phyloP scores from a whole-genome alignment of 2,888 invertebrate genomes.

The Drosophila meridiana region DNA sequence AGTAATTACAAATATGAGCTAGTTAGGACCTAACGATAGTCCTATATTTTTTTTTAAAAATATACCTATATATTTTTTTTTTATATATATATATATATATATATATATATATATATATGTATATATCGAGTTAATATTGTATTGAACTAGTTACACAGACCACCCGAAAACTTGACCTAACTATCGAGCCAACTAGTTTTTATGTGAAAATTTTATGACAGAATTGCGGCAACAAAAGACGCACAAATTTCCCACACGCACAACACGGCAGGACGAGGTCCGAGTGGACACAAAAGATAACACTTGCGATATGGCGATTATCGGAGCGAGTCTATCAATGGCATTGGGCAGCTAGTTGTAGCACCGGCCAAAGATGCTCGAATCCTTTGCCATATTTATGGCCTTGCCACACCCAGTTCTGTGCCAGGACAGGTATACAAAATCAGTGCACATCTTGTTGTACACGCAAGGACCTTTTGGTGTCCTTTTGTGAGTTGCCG shows the following conservation, averaged over 20 bases:
- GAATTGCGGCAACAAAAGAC: constrained; percentile 58
- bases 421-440: constrained; percentile 50
- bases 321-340: constrained; percentile 64
- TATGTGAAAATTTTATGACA: constrained; percentile 63
- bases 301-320: constrained; percentile 50
- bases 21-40: background rate
- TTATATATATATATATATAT: background rate
- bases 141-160: constrained; percentile 23
- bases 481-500: constrained; percentile 58
- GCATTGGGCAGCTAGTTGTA: constrained; percentile 1
- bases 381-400: constrained; percentile 66
- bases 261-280: background rate
- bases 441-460: constrained; percentile 54
- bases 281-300: constrained; percentile 33
- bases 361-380: constrained; percentile 3
- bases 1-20: background rate
- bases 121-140: background rate
- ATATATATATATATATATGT: background rate
- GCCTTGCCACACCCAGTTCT: constrained; percentile 59
- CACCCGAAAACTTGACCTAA: constrained; percentile 46
- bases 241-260: constrained; percentile 58
- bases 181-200: constrained; percentile 36
- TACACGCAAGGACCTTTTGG: constrained; percentile 15
- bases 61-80: no score
- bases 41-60: no score